Percentiles rank a stretch among this genome's conserved stretches.
These are phyloP conservation scores for Meloidogyne chitwoodi DNA, from an alignment of 1,140 invertebrate species.

Conservation along the genomic window DNA sequence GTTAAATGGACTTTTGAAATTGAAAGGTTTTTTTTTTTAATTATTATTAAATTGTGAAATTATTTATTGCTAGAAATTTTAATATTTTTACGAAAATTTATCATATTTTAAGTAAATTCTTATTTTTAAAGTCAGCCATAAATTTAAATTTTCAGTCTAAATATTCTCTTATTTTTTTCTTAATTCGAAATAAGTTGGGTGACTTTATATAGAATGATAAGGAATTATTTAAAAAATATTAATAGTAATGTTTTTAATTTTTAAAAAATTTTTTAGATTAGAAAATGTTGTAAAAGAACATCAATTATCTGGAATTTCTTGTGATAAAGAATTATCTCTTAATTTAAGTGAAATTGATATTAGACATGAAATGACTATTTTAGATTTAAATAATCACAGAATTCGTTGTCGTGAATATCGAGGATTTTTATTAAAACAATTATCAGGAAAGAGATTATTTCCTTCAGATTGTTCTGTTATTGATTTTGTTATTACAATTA, in stretches of 20 bases:
- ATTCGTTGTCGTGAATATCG: constrained; percentile 26
- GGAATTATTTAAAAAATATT: too few species aligned
- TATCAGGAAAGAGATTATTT: constrained; percentile 17
- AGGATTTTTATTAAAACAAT: constrained; percentile 25
- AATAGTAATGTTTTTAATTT: too few species aligned
- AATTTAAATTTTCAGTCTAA: too few species aligned
- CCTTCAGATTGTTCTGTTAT: constrained; percentile 32
- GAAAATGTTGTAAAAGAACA: background rate
- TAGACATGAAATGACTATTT: constrained; percentile 8
- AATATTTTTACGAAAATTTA: too few species aligned
- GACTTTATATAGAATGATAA: too few species aligned
- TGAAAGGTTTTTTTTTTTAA: background rate
- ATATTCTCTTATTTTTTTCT: too few species aligned
- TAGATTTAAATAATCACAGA: constrained; percentile 38
- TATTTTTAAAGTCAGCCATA: too few species aligned
- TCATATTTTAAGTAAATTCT: too few species aligned
- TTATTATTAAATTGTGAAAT: background rate
- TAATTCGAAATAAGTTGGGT: too few species aligned
- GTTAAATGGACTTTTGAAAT: constrained; percentile 24
- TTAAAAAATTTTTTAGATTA: background rate
- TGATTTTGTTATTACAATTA: constrained; percentile 10
- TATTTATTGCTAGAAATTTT: too few species aligned
- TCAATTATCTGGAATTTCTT: constrained; percentile 32
- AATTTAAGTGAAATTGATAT: background rate
- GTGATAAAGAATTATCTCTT: constrained; percentile 13